These are phyloP conservation scores for Lycocorax pyrrhopterus DNA, from an alignment of 2,113 vertebrate species.

Conservation along the genomic window DNA sequence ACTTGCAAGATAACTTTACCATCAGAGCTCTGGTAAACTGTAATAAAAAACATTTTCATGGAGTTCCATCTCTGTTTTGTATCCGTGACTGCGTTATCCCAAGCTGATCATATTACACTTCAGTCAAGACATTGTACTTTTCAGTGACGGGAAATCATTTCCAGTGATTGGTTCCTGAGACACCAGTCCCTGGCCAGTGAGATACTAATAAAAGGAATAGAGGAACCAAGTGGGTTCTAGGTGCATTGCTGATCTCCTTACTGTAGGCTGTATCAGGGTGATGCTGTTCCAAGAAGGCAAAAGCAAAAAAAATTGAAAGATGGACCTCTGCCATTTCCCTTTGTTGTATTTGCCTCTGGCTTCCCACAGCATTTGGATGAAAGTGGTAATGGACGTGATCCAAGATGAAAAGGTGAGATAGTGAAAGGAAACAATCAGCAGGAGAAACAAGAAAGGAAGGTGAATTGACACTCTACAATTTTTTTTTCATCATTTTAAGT, in stretches of 20 bases:
- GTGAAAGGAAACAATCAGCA: not conserved
- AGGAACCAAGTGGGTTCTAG: not conserved
- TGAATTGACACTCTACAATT: not conserved
- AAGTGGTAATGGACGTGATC: accelerated
- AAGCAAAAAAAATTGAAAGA: not conserved
- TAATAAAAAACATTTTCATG: not conserved
- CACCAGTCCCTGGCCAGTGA: not conserved
- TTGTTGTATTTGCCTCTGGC: not conserved
- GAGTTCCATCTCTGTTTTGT: not conserved
- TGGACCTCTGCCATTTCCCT: not conserved
- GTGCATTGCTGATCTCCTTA: not conserved
- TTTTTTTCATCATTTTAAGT: not conserved
- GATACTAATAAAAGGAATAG: not conserved
- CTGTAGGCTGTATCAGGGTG: not conserved
- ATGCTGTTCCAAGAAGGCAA: not conserved
- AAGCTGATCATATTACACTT: not conserved
- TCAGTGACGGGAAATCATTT: not conserved
- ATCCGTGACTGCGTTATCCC: not conserved
- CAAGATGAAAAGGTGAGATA: not conserved
- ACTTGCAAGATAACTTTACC: not conserved
- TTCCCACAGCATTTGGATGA: not conserved
- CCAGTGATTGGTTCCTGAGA: not conserved
- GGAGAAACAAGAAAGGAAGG: not conserved
- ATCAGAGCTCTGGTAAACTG: not conserved
- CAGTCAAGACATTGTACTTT: not conserved